Evolutionary conservation across 2,888 invertebrate genomes (phyloP), one percentile per base, ranked within the genome.

Genomic region (Coleophora flavipennella): DNA sequence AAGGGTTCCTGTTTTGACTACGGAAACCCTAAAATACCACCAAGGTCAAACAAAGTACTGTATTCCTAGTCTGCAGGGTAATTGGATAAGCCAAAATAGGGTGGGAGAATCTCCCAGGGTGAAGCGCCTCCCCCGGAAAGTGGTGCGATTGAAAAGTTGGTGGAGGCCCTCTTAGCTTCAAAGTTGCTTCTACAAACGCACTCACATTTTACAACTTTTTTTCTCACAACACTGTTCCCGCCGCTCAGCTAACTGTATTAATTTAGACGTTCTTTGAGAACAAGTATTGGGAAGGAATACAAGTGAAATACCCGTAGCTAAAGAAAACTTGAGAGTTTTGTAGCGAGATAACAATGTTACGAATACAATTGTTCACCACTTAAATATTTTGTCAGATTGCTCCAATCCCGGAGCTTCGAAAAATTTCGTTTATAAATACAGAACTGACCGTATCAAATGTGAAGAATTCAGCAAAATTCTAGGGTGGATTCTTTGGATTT

Each of bases 41-140:
- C 1, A 8, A n/a, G n/a, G 31, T 8, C 3, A n/a, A 12, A 11
- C 48, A 51, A 50, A 53, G 46, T 50, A 48, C 46, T 49, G 45
- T 51, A 50, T 46, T 42, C 54, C 53, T 49, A 46, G 54, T 51
- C 42, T 46, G 45, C 53, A 39, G 43, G 41, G 62, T 61, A 75
- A 72, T 74, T 70, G 69, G 66, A 73, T 59, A 72, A n/a, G n/a
- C 65, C 68, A 71, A 74, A 73, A 65, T 53, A 65, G 59, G 53
- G 50, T 46, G 44, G 49, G 56, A 55, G 57, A 41, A 62, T 59
- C 62, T 64, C 64, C 67, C 64, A 68, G 67, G 62, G 63, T 63
- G 64, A 68, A 72, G 55, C 69, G 62, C 47, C 54, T 53, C 51
- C 49, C 51, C 50, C 51, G 52, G 51, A 57, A 65, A 73, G 65